phyloP scores from a whole-genome alignment of 2,888 invertebrate genomes.

The Dasysyrphus tricinctus region DNA sequence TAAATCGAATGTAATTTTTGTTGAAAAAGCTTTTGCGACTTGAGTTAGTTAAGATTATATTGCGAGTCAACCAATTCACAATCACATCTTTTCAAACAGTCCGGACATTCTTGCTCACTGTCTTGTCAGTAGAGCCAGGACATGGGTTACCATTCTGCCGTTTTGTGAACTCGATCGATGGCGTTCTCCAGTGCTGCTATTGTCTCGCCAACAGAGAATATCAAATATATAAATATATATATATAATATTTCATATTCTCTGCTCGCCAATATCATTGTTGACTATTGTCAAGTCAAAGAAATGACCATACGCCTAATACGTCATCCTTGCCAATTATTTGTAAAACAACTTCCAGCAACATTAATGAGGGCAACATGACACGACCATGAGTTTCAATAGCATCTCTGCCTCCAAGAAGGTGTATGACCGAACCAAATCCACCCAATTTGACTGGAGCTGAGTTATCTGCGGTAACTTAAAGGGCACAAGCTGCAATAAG shows the following conservation, averaged over 20 bases:
- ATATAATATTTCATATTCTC: no score
- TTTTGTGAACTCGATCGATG: constrained; percentile 94
- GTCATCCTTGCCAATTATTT: no score
- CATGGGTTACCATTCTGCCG: constrained; percentile 98
- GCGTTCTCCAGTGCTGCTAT: constrained; percentile 96
- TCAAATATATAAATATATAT: no score
- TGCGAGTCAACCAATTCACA: constrained; percentile 81
- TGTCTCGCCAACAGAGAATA: no score
- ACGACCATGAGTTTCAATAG: no score
- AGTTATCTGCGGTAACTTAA: no score
- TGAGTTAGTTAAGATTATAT: constrained; percentile 78
- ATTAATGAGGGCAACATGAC: no score
- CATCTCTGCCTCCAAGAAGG: no score
- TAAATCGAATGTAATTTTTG: constrained; percentile 11
- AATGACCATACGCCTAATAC: constrained; percentile 98
- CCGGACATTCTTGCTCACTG: constrained; percentile 83
- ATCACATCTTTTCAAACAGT: constrained; percentile 83
- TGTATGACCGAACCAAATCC: no score
- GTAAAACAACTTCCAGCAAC: no score
- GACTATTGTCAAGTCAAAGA: constrained; percentile 98
- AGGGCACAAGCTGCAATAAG: no score
- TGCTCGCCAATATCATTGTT: constrained; percentile 99
- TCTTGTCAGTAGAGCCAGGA: constrained; percentile 92
- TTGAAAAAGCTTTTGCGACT: constrained; percentile 53
- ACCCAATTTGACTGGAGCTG: no score